Conservation (phyloP, 2,113 vertebrate genomes). For the Donacobius atricapilla region DNA sequence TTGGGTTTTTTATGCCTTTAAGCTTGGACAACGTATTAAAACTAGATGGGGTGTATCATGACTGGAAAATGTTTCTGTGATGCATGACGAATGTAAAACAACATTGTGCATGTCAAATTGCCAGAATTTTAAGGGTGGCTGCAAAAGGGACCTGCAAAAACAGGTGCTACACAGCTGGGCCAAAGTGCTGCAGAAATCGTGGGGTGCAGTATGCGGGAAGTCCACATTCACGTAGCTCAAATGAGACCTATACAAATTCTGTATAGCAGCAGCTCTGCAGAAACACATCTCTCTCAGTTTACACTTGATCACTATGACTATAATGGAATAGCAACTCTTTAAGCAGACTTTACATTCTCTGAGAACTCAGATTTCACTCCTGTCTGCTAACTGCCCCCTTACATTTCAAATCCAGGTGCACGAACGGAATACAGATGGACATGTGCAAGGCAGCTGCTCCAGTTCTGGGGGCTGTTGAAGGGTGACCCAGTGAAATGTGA, state of each 20-base stretch:
- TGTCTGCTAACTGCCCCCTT: fast-evolving
- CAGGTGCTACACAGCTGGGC: background rate
- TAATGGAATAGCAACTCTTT: background rate
- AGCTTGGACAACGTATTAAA: background rate
- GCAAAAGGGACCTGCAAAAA: background rate
- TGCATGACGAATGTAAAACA: background rate
- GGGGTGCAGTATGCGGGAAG: background rate
- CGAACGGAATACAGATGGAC: background rate
- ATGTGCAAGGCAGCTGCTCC: background rate
- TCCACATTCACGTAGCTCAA: background rate
- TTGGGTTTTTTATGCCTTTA: slow-evolving; percentile 8
- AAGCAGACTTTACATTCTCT: background rate
- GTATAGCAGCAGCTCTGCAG: background rate
- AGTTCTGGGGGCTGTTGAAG: background rate
- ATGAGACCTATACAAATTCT: background rate
- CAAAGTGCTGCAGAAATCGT: background rate
- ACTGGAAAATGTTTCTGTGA: background rate
- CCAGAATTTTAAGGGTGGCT: background rate
- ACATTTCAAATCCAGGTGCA: background rate
- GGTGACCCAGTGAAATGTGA: background rate
- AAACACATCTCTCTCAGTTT: background rate
- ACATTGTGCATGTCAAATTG: background rate
- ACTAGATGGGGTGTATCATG: background rate
- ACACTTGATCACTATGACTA: background rate
- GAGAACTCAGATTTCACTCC: background rate